phyloP scores from a whole-genome alignment of 53 echinoderm and acorn worm genomes.

The Echinarachnius parma region DNA sequence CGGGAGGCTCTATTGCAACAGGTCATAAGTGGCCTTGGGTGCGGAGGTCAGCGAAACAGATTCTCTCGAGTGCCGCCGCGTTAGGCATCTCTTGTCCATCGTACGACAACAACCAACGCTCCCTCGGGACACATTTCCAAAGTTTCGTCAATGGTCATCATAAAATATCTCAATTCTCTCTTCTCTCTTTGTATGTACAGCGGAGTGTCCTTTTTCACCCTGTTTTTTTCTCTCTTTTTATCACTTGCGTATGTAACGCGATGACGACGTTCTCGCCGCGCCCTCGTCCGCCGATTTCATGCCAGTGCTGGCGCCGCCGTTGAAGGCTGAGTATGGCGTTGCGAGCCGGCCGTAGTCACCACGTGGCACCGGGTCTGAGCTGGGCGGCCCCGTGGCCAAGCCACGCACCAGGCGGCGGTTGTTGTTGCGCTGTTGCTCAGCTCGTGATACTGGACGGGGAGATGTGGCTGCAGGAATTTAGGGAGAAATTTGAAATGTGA shows the following conservation, averaged over 20 bases:
- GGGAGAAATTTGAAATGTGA: background rate
- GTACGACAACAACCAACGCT: background rate
- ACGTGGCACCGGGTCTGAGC: slow-evolving; percentile 70
- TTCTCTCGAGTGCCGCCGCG: background rate
- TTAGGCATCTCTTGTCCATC: background rate
- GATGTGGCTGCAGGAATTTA: slow-evolving; percentile 87
- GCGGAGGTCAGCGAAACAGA: slow-evolving; percentile 9
- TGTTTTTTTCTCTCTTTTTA: no score
- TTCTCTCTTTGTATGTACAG: slow-evolving; percentile 26
- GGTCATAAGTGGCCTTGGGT: slow-evolving; percentile 43
- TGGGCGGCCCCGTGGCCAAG: slow-evolving; percentile 65
- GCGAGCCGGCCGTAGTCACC: slow-evolving; percentile 73
- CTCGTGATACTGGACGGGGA: slow-evolving; percentile 98
- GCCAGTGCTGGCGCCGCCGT: slow-evolving; percentile 70
- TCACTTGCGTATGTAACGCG: slow-evolving; percentile 96
- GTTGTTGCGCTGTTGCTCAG: slow-evolving; percentile 94
- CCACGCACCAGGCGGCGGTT: slow-evolving; percentile 93
- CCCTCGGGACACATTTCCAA: background rate
- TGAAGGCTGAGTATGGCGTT: slow-evolving; percentile 92
- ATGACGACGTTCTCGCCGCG: slow-evolving; percentile 86
- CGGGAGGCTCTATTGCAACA: slow-evolving; percentile 46
- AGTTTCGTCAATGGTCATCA: no score
- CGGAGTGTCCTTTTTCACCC: slow-evolving; percentile 48
- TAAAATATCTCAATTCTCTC: slow-evolving; percentile 23
- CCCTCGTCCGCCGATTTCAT: slow-evolving; percentile 74